Percentiles rank a stretch among this genome's conserved stretches.
These are phyloP conservation scores for Xenopus borealis DNA, from an alignment of 2,113 vertebrate genomes.

Conservation along the genomic window DNA sequence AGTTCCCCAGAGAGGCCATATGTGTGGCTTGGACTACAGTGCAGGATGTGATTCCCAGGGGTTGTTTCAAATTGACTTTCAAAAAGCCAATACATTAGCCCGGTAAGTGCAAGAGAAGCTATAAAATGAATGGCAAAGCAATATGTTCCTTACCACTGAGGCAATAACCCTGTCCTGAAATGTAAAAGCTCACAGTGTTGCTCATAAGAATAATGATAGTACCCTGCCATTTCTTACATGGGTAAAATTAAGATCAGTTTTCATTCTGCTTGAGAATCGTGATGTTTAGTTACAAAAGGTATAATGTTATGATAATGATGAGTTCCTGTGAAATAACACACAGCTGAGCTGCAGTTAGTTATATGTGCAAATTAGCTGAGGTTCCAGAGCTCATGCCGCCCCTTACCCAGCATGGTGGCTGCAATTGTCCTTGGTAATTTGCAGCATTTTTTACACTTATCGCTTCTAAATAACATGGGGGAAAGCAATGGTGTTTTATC, in stretches of 20 bases:
- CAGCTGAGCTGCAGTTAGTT: not conserved
- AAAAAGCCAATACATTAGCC: constrained; percentile 1
- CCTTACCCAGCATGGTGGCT: not conserved
- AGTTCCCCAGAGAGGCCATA: not conserved
- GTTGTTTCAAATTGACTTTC: constrained; percentile 1
- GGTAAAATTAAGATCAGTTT: not conserved
- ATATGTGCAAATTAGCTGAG: not conserved
- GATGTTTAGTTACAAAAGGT: not conserved
- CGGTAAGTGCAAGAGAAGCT: not conserved
- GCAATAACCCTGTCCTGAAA: not conserved
- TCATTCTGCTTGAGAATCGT: not conserved
- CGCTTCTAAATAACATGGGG: too few relatives aligned
- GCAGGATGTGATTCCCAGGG: not conserved
- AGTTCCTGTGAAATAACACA: not conserved
- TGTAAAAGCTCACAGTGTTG: not conserved
- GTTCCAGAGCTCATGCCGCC: not conserved
- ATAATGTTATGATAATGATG: not conserved
- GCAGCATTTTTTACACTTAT: not conserved
- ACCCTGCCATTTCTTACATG: not conserved
- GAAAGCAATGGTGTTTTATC: too few relatives aligned
- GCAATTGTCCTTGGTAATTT: not conserved
- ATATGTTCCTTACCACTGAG: not conserved
- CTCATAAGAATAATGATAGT: not conserved
- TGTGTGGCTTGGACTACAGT: not conserved
- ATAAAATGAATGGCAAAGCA: constrained; percentile 3